Conservation (phyloP, 2,113 vertebrate genomes). For the Turnix velox region DNA sequence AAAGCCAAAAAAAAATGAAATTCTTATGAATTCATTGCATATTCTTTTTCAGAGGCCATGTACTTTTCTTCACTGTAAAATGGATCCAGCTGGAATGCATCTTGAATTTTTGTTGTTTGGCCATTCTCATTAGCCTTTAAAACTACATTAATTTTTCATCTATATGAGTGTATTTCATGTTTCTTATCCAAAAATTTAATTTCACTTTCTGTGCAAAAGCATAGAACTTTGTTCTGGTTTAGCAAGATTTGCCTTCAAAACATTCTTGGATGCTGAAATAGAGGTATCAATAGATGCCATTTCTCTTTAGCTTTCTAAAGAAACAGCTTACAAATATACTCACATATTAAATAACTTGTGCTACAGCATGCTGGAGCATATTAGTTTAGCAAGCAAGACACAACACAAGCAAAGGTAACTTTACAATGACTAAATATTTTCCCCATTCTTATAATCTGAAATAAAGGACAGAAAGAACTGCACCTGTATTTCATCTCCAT, state of each 20-base stretch:
- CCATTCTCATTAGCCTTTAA: not conserved
- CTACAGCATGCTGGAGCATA: not conserved
- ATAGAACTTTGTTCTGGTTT: not conserved
- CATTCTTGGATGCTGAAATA: not conserved
- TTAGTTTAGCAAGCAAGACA: not conserved
- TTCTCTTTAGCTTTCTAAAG: not conserved
- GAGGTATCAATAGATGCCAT: not conserved
- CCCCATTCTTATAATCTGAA: not conserved
- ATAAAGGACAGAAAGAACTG: not conserved
- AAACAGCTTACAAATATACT: not conserved
- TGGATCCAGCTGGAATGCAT: not conserved
- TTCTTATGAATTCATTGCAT: not conserved
- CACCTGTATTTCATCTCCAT: not conserved
- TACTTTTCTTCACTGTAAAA: not conserved
- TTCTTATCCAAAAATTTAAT: not conserved
- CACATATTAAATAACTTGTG: not conserved
- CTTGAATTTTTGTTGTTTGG: not conserved
- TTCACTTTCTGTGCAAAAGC: not conserved
- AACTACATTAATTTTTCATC: not conserved
- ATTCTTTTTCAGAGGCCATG: not conserved
- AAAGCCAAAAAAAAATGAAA: not conserved
- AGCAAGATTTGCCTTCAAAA: not conserved
- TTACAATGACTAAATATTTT: not conserved
- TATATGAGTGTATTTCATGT: not conserved
- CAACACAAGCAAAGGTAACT: not conserved